phyloP scores from a whole-genome alignment of 1,140 invertebrate genomes.

The Sipha flava region DNA sequence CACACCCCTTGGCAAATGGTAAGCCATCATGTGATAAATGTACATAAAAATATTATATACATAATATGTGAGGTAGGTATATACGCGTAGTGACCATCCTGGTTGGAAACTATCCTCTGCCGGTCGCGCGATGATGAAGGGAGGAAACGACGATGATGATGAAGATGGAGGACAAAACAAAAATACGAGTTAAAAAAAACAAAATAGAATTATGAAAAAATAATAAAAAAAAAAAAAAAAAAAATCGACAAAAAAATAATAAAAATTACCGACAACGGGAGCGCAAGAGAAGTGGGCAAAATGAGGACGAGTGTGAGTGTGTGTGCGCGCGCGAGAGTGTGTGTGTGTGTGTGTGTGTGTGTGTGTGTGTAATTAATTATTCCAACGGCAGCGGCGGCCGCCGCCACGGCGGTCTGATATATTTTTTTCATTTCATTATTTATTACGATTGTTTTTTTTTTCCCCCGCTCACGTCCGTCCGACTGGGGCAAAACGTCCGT shows the following conservation, averaged over 20 bases:
- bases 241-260: conserved; percentile 4
- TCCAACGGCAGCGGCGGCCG: conserved; percentile 4
- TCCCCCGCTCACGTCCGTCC: conserved; percentile 1
- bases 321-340: not conserved
- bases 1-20: not conserved
- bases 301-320: not conserved
- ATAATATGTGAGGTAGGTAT: no score
- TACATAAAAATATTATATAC: no score
- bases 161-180: conserved; percentile 9
- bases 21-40: not conserved
- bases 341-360: not conserved
- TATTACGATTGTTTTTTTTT: conserved; percentile 25
- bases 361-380: conserved; percentile 5
- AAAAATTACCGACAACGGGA: conserved; percentile 15
- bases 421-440: conserved; percentile 26
- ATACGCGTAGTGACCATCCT: not conserved
- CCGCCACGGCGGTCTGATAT: conserved; percentile 21
- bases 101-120: not conserved
- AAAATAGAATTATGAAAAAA: not conserved
- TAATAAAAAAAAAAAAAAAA: not conserved
- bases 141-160: not conserved
- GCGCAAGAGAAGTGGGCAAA: not conserved
- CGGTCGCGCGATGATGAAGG: not conserved
- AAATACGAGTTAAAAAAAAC: conserved; percentile 11
- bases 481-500: conserved; percentile 13